Base-by-base conservation (phyloP, 2,113 vertebrate species). In the Cariama cristata region DNA sequence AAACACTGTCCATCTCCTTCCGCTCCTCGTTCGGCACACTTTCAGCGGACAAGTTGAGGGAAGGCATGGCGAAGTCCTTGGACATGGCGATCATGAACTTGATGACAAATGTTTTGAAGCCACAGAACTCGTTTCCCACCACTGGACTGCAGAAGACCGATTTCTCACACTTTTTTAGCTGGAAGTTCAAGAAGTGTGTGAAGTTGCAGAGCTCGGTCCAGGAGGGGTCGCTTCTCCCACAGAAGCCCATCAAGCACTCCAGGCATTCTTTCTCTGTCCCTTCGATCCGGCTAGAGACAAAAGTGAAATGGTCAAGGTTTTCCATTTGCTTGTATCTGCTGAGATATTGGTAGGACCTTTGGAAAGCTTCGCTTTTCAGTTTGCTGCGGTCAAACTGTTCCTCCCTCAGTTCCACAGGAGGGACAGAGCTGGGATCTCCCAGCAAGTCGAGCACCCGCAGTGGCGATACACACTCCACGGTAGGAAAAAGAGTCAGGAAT, bases 401-500 rank as follows among this genome's bases (percentile, higher is more conserved):
- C 81, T 98, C 97, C 69, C 97, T 94, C 35, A 55, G 22, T 59
- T 52, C 89, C 11, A 4, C 40, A 6, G 15, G 7, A 4, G 8
- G 12, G 24, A 14, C 10, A 12, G 49, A 49, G 52, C 0, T 67
- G 56, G 32, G 90, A 19, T 40, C 28, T 80, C 93, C 44, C 81
- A 98, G 64, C 53, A 98, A 32, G 55, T 90, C 68, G 5, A 99
- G 88, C 26, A 99, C 98, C 8, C 98, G 97, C 95, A 98, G 98
- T 12, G 99, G 99, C 49, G 99, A 91, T 47, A 96, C 94, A 69
- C 99, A 99, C 83, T 97, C 97, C 88, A 99, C 97, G 26, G 97
- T 98, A 47, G 99, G 99, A 86, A 99, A 99, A 66, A 99, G 67
- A 21, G 99, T 98, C 28, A 98, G 97, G 73, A 99, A 98, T n/a